A percentile compares a stretch with the other conserved stretches of the same genome.
Evolutionary conservation across 2,888 invertebrate species (phyloP).

Genomic region (Atherix ibis): DNA sequence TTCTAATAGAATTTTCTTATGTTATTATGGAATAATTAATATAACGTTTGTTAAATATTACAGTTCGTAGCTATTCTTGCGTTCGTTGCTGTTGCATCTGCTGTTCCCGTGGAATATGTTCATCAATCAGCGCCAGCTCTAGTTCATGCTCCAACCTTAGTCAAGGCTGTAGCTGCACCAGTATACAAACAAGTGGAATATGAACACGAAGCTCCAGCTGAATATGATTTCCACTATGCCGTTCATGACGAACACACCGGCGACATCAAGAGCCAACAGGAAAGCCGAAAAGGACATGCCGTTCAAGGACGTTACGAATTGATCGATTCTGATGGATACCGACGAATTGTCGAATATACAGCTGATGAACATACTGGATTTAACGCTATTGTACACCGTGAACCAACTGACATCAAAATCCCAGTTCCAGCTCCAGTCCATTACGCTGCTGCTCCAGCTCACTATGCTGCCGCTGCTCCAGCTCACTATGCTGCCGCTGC

Average conservation of each 20-base stretch:
- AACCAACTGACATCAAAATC: conserved; percentile 12
- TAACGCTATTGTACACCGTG: conserved; percentile 32
- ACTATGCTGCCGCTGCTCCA: no score
- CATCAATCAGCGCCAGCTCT: no score
- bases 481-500: no score
- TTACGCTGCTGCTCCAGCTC: no score
- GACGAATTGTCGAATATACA: conserved; percentile 31
- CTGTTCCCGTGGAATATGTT: no score
- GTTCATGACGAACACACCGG: conserved; percentile 29
- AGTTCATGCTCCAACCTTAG: no score
- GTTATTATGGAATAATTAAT: no score
- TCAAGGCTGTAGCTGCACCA: no score
- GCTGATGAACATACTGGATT: conserved; percentile 32
- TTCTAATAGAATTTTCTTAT: no score
- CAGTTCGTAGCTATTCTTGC: no score
- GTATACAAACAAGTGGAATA: conserved; percentile 1
- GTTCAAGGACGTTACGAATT: conserved; percentile 31
- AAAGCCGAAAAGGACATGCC: conserved; percentile 29
- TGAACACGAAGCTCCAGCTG: conserved; percentile 18
- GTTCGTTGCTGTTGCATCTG: no score
- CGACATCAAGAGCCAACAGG: conserved; percentile 29
- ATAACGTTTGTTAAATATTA: no score
- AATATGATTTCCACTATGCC: conserved; percentile 25
- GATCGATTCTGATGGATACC: conserved; percentile 30
- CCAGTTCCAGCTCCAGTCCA: conserved; percentile 13